phyloP scores from a whole-genome alignment of 2,888 invertebrate species.

The Archips crataeganus region DNA sequence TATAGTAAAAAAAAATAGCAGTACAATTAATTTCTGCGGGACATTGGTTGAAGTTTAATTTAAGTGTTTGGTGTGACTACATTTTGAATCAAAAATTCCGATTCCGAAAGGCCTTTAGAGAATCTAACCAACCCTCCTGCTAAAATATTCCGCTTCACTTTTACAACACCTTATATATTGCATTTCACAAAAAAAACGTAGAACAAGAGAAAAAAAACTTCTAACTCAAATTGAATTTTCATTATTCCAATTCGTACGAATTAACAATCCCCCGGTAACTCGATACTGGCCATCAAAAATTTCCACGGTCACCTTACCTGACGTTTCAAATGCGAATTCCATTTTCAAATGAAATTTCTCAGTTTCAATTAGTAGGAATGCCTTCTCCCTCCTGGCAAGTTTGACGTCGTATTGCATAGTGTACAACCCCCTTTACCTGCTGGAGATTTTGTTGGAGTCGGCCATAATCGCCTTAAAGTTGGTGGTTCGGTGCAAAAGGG shows the following conservation, averaged over 20 bases:
- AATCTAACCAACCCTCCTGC: too few relatives aligned
- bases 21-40: too few relatives aligned
- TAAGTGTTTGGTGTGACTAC: too few relatives aligned
- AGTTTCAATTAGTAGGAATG: constrained; percentile 63
- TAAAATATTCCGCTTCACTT: not conserved
- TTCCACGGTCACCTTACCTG: constrained; percentile 42
- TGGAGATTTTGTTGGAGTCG: constrained; percentile 46
- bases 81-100: too few relatives aligned
- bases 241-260: constrained; percentile 6
- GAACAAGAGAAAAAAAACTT: too few relatives aligned
- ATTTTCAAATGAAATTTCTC: constrained; percentile 55
- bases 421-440: constrained; percentile 46
- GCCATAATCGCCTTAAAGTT: constrained; percentile 47
- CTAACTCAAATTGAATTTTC: not conserved
- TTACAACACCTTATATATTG: too few relatives aligned
- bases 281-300: constrained; percentile 19
- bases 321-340: constrained; percentile 48
- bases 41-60: too few relatives aligned
- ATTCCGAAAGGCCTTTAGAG: too few relatives aligned
- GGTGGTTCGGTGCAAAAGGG: constrained; percentile 29
- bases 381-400: constrained; percentile 52
- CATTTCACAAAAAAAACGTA: not conserved
- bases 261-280: not conserved
- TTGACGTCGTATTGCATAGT: constrained; percentile 52
- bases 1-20: too few relatives aligned